These are phyloP conservation scores for Sebastolobus alascanus DNA, from an alignment of 2,797 vertebrate species.

Conservation along the genomic window DNA sequence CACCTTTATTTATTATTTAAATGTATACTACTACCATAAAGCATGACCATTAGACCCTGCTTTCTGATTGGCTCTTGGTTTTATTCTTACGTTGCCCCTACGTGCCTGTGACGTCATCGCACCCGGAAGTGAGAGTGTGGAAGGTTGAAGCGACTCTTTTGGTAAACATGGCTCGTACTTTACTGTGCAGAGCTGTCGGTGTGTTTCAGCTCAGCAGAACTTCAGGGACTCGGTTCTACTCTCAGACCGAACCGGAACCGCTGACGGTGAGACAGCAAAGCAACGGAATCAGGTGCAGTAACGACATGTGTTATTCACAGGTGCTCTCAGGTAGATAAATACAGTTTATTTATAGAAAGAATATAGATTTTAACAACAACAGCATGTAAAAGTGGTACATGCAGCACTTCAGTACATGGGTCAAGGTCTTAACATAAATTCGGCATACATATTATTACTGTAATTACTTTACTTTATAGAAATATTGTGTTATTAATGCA, in stretches of 20 bases:
- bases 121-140: constrained; percentile 24
- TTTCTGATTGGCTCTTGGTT: neutral
- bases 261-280: constrained; percentile 73
- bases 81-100: neutral
- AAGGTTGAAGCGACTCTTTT: neutral
- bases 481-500: neutral
- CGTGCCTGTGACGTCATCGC: neutral
- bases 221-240: constrained; percentile 46
- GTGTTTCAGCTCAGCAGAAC: constrained; percentile 41
- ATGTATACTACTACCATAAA: too few relatives aligned
- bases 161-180: constrained; percentile 65
- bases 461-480: neutral
- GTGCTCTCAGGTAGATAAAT: neutral
- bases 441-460: neutral
- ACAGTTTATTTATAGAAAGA: neutral
- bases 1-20: neutral
- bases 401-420: accelerated
- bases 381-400: accelerated
- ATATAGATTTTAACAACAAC: neutral
- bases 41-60: too few relatives aligned
- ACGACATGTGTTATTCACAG: neutral
- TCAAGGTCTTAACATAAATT: neutral
- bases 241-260: constrained; percentile 58
- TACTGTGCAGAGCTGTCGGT: constrained; percentile 13
- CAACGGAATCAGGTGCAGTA: constrained; percentile 79